Base-by-base conservation (phyloP, 1,140 invertebrate species). In the Leptinotarsa texana region DNA sequence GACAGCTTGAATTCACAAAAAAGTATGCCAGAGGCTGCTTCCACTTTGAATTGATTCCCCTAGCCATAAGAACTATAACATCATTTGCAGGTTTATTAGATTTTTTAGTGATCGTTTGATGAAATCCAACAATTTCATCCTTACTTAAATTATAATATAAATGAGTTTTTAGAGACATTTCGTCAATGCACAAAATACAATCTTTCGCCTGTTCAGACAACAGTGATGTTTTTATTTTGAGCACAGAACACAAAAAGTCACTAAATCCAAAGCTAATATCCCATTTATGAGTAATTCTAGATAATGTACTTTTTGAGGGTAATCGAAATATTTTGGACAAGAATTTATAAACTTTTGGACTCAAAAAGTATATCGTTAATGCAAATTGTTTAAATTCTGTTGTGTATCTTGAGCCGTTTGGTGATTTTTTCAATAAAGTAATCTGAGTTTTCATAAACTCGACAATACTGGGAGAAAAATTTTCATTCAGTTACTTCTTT, bases 21-120 rank as follows among this genome's bases (percentile, higher is more conserved):
- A 72, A 72, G 67, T 80, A 82, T 21, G 76, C 69, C 27, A 80
- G 27, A 47, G 81, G 78, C 75, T 80, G 79, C 33, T 82, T 79
- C 79, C 78, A 82, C 15, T 80, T 79, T 63, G 49, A 22, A 61
- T 70, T 15, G 27, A 81, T 77, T 2, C 79, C 79, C 69, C 74
- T 74, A 63, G 63, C 63, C 63, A 65, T 22, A 13, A 80, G 21
- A 4, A 80, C 78, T n/a, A 68, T 27, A 15, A 72, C 80, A 75
- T 69, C 66, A 24, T 62, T 47, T 48, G 78, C 78, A 15, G 77
- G 69, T 66, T 74, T 61, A 22, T 68, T 69, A 67, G 71, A 70
- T 62, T 77, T 77, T 77, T 65, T 21, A n/a, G 24, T n/a, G 15
- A 21, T 17, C 13, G 18, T 22, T 65, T 65, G 63, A 65, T 65